These are phyloP conservation scores for Xenops minutus DNA, from an alignment of 2,797 vertebrate species.

Conservation along the genomic window DNA sequence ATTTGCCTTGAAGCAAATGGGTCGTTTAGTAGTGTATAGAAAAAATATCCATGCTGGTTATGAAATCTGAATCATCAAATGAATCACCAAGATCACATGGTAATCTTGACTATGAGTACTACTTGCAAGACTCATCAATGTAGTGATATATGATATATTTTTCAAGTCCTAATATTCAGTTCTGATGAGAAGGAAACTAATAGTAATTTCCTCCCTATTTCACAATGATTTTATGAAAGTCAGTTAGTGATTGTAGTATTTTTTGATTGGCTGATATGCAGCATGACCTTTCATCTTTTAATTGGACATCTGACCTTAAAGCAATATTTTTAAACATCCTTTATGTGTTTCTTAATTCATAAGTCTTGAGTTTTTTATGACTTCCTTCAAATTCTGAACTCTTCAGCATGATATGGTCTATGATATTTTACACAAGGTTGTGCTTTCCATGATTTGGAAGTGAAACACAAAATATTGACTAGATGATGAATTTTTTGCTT, in stretches of 20 bases:
- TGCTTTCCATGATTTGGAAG: not conserved
- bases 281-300: not conserved
- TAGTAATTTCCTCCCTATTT: not conserved
- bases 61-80: not conserved
- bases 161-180: not conserved
- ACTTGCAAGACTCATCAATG: not conserved
- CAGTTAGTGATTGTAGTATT: not conserved
- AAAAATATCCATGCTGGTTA: not conserved
- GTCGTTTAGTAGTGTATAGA: not conserved
- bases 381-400: not conserved
- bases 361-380: not conserved
- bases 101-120: not conserved
- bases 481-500: not conserved
- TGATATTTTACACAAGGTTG: not conserved
- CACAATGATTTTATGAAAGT: not conserved
- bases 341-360: not conserved
- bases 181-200: not conserved
- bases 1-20: not conserved
- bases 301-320: not conserved
- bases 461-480: not conserved
- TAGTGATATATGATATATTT: not conserved
- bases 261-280: not conserved
- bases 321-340: not conserved
- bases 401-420: not conserved
- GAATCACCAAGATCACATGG: not conserved